Evolutionary conservation across 1,140 invertebrate species (phyloP).

Genomic region (Trichogramma pretiosum): DNA sequence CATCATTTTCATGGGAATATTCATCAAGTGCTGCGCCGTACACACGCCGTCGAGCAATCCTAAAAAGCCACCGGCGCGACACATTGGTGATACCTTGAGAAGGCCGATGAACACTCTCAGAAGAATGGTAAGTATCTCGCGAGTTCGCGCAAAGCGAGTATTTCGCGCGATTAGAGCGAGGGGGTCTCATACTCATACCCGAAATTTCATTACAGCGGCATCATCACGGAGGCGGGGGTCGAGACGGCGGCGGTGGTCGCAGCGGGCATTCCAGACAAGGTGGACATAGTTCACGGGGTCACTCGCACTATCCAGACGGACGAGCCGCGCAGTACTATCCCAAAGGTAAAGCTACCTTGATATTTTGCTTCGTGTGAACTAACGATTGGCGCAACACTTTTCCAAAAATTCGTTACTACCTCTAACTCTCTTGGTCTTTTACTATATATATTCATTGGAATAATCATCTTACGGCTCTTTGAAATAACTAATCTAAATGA

Average conservation of each 20-base stretch:
- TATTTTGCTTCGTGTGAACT: conserved; percentile 8
- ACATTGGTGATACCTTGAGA: conserved; percentile 77
- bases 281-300: conserved; percentile 42
- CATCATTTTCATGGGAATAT: conserved; percentile 93
- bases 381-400: too few species aligned
- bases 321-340: conserved; percentile 64
- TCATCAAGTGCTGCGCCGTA: conserved; percentile 98
- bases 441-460: too few species aligned
- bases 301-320: conserved; percentile 60
- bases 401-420: too few species aligned
- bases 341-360: conserved; percentile 51
- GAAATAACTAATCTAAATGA: too few species aligned
- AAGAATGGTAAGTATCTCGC: conserved; percentile 57
- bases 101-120: conserved; percentile 81
- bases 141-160: not conserved
- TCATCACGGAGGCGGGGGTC: conserved; percentile 44
- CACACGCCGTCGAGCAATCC: conserved; percentile 98
- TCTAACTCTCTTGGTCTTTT: too few species aligned
- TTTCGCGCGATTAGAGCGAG: too few species aligned
- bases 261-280: conserved; percentile 44
- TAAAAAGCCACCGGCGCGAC: conserved; percentile 76
- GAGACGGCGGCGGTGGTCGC: conserved; percentile 45
- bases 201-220: too few species aligned
- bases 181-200: too few species aligned
- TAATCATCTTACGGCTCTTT: too few species aligned